phyloP scores from a whole-genome alignment of 2,113 vertebrate genomes.

The Cryptoleucopteryx plumbea region DNA sequence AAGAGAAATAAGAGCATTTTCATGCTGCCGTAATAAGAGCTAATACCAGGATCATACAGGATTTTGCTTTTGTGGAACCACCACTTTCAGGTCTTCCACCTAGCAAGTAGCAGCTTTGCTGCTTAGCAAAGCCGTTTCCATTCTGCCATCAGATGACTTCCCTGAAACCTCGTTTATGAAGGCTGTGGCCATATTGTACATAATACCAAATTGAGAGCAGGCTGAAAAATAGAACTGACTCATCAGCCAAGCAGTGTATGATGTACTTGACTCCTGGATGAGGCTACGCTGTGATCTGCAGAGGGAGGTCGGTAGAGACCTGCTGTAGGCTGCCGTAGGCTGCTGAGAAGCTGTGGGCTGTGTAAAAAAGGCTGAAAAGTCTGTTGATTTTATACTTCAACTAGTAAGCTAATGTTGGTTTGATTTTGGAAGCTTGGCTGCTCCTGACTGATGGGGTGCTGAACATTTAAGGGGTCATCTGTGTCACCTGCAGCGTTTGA shows the following conservation, averaged over 20 bases:
- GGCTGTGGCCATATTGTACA: background rate
- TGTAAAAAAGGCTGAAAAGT: background rate
- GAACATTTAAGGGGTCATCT: background rate
- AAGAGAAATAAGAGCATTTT: background rate
- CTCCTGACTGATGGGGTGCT: background rate
- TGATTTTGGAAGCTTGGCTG: background rate
- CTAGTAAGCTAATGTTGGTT: background rate
- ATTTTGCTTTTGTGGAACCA: background rate
- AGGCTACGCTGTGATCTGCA: background rate
- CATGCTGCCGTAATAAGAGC: background rate
- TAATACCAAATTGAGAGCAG: background rate
- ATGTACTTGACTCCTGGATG: background rate
- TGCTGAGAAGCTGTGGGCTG: background rate
- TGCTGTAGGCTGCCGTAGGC: background rate
- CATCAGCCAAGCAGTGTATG: background rate
- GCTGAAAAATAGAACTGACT: background rate
- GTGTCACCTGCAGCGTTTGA: background rate
- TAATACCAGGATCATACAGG: background rate
- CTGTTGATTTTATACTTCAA: background rate
- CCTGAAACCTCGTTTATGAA: background rate
- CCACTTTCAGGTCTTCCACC: background rate
- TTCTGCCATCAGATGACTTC: background rate
- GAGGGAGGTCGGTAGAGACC: background rate
- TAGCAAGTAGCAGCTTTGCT: background rate
- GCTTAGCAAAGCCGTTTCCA: background rate